Evolutionary conservation across 2,797 vertebrate genomes (phyloP).

Genomic region (Coluber constrictor): DNA sequence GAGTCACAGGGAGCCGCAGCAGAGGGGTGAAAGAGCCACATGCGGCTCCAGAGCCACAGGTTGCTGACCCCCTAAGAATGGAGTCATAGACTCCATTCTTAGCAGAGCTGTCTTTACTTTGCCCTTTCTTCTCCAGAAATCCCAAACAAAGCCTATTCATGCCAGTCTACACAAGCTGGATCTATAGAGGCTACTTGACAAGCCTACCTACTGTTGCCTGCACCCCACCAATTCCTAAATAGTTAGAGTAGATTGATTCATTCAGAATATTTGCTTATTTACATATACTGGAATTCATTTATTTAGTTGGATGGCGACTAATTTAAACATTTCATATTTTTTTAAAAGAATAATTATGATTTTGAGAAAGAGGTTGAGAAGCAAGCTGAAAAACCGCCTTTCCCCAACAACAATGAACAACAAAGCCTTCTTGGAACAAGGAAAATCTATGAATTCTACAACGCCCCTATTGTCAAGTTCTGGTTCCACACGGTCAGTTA

Average conservation of each 20-base stretch:
- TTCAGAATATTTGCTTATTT: constrained; percentile 3
- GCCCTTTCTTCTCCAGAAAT: background rate
- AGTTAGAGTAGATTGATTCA: background rate
- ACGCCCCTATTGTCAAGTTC: constrained; percentile 95
- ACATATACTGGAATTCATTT: background rate
- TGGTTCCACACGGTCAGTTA: constrained; percentile 92
- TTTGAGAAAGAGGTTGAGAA: constrained; percentile 75
- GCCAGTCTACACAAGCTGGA: background rate
- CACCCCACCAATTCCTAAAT: background rate
- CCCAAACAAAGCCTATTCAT: background rate
- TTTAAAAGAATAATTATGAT: constrained; percentile 74
- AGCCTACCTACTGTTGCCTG: background rate
- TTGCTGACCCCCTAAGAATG: no score
- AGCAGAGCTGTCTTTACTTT: background rate
- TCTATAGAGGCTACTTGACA: background rate
- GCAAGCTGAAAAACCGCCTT: constrained; percentile 53
- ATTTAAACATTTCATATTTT: constrained; percentile 21
- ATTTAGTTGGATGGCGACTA: background rate
- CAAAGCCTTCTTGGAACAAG: constrained; percentile 74
- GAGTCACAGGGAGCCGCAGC: no score
- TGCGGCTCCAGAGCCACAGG: no score
- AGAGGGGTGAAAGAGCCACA: no score
- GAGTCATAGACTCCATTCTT: background rate
- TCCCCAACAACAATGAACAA: constrained; percentile 34
- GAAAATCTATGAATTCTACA: constrained; percentile 92